Percentiles rank a stretch among this genome's conserved stretches.
Conservation (phyloP, 2,888 invertebrate genomes). For the Diplolepis rosae region DNA sequence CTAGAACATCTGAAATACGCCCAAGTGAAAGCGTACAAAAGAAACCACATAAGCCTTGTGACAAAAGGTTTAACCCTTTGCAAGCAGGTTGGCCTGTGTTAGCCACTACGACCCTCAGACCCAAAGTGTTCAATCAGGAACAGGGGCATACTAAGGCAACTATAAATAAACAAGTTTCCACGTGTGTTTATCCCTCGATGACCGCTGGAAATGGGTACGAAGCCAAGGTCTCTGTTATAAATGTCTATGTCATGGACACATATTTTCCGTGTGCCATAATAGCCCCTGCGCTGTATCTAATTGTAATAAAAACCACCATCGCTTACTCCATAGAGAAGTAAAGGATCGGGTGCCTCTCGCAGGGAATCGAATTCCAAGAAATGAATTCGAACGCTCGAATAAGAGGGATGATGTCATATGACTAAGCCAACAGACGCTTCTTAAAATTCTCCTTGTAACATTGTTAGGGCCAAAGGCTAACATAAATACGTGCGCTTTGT, state of each 20-base stretch:
- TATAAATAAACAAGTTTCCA: background rate
- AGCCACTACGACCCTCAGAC: too few species aligned
- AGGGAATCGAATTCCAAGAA: background rate
- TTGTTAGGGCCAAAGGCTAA: background rate
- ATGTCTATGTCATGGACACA: background rate
- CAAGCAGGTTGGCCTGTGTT: background rate
- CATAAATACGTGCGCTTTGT: background rate
- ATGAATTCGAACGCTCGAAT: background rate
- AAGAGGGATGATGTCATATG: background rate
- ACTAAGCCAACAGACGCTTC: background rate
- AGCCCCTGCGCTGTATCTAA: background rate
- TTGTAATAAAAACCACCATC: background rate
- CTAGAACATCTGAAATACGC: slow-evolving; percentile 3
- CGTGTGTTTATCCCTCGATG: background rate
- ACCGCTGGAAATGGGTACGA: background rate
- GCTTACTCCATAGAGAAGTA: background rate
- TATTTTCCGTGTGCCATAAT: background rate
- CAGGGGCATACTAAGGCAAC: background rate
- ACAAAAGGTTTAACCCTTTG: too few species aligned
- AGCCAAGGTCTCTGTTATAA: background rate
- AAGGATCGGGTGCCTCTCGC: background rate
- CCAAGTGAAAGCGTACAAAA: background rate
- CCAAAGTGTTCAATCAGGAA: background rate
- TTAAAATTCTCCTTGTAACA: background rate
- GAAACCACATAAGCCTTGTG: too few species aligned